A percentile compares a stretch with the other conserved stretches of the same genome.
Evolutionary conservation across 2,888 invertebrate genomes (phyloP).

Genomic region (Linnaemya tessellans): DNA sequence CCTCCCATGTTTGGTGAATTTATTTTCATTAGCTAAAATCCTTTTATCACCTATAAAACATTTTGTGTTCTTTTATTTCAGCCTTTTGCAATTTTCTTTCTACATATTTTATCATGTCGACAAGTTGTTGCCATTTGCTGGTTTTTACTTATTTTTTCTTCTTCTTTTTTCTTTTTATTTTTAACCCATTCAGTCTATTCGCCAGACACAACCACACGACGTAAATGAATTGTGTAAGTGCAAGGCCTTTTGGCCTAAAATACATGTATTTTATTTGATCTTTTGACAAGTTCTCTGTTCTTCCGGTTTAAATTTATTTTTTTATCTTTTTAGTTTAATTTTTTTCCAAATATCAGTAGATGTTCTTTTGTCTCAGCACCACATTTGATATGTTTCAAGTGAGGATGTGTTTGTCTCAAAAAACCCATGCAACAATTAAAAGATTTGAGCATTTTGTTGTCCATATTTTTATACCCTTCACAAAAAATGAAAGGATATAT

Average conservation of each 20-base stretch:
- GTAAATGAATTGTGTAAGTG: conserved; percentile 61
- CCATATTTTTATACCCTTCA: too few species aligned
- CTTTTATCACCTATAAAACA: conserved; percentile 66
- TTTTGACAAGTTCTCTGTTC: conserved; percentile 64
- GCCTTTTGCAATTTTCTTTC: conserved; percentile 26
- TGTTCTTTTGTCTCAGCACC: conserved; percentile 56
- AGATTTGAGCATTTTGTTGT: conserved; percentile 50
- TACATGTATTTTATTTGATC: conserved; percentile 67
- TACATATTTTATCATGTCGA: conserved; percentile 60
- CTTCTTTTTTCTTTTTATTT: conserved; percentile 1
- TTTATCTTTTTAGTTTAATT: conserved; percentile 2
- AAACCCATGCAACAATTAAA: conserved; percentile 68
- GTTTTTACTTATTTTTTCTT: background rate
- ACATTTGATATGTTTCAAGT: background rate
- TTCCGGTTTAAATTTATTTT: conserved; percentile 48
- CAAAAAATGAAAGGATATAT: too few species aligned
- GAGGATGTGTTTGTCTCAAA: conserved; percentile 8
- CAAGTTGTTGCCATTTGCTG: conserved; percentile 36
- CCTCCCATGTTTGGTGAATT: conserved; percentile 11
- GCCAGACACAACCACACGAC: conserved; percentile 64
- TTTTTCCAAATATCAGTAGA: conserved; percentile 38
- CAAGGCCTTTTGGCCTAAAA: conserved; percentile 59
- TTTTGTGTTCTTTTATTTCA: conserved; percentile 34
- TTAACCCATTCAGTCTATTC: conserved; percentile 37
- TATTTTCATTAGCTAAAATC: conserved; percentile 64